phyloP scores from a whole-genome alignment of 2,797 vertebrate species.

The Eulemur rubriventer region DNA sequence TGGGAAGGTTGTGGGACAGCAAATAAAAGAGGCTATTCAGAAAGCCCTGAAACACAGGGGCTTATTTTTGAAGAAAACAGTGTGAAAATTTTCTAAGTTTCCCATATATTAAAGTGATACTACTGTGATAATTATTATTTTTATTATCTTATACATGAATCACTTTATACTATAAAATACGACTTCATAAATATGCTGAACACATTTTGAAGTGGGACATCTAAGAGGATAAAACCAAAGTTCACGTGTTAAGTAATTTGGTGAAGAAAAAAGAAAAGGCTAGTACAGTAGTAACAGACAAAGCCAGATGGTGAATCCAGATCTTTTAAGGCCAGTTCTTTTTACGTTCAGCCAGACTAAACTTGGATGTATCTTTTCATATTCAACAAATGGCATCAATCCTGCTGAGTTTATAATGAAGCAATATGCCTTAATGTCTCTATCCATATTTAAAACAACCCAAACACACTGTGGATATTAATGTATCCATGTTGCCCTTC shows the following conservation, averaged over 20 bases:
- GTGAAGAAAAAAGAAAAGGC: not conserved
- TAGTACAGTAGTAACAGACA: not conserved
- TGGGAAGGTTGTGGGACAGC: fast-evolving
- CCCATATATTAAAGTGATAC: not conserved
- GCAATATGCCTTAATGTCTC: not conserved
- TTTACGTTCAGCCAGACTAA: not conserved
- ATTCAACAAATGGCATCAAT: not conserved
- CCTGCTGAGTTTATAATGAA: not conserved
- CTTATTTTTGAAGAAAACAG: not conserved
- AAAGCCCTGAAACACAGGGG: not conserved
- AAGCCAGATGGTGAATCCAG: not conserved
- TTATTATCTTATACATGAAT: not conserved
- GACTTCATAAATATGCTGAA: not conserved
- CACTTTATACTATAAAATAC: constrained; percentile 25
- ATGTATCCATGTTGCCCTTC: not conserved
- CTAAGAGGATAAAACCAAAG: not conserved
- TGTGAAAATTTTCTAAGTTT: not conserved
- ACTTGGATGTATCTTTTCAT: not conserved
- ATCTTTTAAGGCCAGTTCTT: not conserved
- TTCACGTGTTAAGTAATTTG: not conserved
- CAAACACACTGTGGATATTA: not conserved
- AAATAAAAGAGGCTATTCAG: not conserved
- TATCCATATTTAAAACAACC: not conserved
- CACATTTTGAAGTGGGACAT: not conserved
- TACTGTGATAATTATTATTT: not conserved